These are phyloP conservation scores for Saccostrea echinata DNA, from an alignment of 1,140 invertebrate species.

Conservation along the genomic window DNA sequence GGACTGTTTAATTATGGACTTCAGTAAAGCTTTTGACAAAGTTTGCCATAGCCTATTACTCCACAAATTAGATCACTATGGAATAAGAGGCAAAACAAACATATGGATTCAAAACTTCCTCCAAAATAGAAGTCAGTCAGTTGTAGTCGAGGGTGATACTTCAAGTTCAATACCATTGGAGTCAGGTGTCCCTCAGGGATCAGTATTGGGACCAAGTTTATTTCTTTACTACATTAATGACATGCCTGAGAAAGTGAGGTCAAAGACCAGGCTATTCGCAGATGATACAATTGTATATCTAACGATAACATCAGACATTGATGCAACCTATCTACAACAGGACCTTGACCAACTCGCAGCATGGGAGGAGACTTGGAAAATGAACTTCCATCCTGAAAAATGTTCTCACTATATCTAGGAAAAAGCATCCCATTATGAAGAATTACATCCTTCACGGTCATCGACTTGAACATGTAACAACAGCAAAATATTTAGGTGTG, in stretches of 20 bases:
- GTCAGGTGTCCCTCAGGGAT: constrained; percentile 52
- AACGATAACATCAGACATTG: constrained; percentile 8
- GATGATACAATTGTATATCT: constrained; percentile 43
- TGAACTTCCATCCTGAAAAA: constrained; percentile 41
- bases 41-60: constrained; percentile 39
- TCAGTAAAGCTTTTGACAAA: constrained; percentile 60
- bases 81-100: constrained; percentile 45
- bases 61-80: constrained; percentile 39
- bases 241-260: too few relatives aligned
- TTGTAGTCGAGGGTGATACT: constrained; percentile 49
- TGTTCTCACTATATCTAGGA: constrained; percentile 10
- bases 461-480: too few relatives aligned
- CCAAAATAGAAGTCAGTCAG: constrained; percentile 40
- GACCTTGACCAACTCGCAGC: constrained; percentile 12
- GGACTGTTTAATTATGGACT: constrained; percentile 46
- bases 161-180: constrained; percentile 25
- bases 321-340: constrained; percentile 2
- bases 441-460: background rate
- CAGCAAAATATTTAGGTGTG: too few relatives aligned
- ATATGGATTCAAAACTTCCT: constrained; percentile 53
- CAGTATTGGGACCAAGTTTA: constrained; percentile 47
- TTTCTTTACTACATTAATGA: too few relatives aligned
- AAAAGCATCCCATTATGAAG: background rate
- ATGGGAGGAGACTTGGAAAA: constrained; percentile 41
- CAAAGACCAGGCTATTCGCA: constrained; percentile 19